Evolutionary conservation across 2,113 vertebrate species (phyloP), one percentile per base, ranked within the genome.

Genomic region (Macquaria australasica): DNA sequence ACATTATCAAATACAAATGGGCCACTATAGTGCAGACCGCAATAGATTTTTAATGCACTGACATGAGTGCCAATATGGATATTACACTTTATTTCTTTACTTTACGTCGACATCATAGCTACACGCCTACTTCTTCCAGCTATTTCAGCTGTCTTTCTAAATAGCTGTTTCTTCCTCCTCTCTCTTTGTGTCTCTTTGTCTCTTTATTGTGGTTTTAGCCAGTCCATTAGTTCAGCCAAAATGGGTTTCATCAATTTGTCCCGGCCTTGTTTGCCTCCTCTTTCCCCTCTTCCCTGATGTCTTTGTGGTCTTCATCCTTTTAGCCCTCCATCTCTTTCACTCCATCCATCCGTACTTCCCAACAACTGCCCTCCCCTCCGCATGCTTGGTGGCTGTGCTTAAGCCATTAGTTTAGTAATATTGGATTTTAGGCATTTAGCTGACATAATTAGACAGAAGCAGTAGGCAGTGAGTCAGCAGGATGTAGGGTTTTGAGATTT

Each of bases 141-240:
- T 71, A 10, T 58, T 80, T 59, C 6, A 12, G 6, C 8, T 53
- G 6, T 79, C 37, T 62, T 28, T 48, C 39, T 39, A 51, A 81
- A 48, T 34, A 8, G 11, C 39, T 56, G 43, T 62, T 59, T 68
- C 50, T 56, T 31, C 41, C n/a, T 56, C 25, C 50, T 58, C 21
- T 59, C 43, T 77, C 43, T 63, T n/a, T 67, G 39, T 67, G 15
- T 48, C n/a, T 87, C 53, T 37, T 37, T 25, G 62, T 66, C 63
- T 83, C 56, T 77, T 34, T 53, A 58, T 67, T 78, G 80, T 48
- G 84, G 84, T 86, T 82, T 82, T 28, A 60, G 41, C 34, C 0
- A 45, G 83, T 87, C 87, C 87, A 90, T 93, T 90, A 89, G 73
- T 71, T 85, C 25, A 28, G 11, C 50, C 51, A 55, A 66, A 86